These are phyloP conservation scores for Xiphorhynchus erythropygius DNA, from an alignment of 2,797 vertebrate species.

Conservation along the genomic window DNA sequence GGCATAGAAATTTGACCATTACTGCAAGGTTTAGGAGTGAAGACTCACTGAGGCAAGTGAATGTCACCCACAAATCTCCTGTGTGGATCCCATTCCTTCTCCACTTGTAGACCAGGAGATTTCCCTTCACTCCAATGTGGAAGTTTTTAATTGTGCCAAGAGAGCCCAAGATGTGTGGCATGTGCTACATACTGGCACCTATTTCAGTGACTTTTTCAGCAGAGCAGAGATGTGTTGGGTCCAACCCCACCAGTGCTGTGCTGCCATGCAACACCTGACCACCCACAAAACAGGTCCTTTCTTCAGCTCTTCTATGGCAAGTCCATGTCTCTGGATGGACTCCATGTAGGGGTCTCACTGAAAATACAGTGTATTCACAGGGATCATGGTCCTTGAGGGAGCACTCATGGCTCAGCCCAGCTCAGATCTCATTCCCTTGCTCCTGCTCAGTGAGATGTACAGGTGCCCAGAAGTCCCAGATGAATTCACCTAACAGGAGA, in stretches of 20 bases:
- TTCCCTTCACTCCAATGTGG: background rate
- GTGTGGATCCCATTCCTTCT: background rate
- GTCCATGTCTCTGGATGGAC: background rate
- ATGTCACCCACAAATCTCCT: background rate
- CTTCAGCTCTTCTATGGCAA: background rate
- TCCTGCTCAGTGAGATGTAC: background rate
- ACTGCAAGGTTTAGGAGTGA: background rate
- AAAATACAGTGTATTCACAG: background rate
- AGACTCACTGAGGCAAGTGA: background rate
- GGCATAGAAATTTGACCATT: background rate
- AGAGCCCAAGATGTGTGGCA: background rate
- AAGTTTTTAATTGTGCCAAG: background rate
- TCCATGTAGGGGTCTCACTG: rapidly evolving
- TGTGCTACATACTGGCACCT: rapidly evolving
- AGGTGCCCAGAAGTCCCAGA: background rate
- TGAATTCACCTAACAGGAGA: background rate
- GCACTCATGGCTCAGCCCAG: background rate
- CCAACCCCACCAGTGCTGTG: background rate
- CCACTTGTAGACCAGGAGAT: background rate
- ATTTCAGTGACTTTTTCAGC: background rate
- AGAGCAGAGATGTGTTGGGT: background rate
- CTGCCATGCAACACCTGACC: background rate
- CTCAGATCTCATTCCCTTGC: background rate
- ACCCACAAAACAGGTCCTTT: background rate
- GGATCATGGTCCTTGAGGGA: background rate